A percentile compares a stretch with the other conserved stretches of the same genome.
Evolutionary conservation across 2,797 vertebrate genomes (phyloP).

Genomic region (Diplodus puntazzo): DNA sequence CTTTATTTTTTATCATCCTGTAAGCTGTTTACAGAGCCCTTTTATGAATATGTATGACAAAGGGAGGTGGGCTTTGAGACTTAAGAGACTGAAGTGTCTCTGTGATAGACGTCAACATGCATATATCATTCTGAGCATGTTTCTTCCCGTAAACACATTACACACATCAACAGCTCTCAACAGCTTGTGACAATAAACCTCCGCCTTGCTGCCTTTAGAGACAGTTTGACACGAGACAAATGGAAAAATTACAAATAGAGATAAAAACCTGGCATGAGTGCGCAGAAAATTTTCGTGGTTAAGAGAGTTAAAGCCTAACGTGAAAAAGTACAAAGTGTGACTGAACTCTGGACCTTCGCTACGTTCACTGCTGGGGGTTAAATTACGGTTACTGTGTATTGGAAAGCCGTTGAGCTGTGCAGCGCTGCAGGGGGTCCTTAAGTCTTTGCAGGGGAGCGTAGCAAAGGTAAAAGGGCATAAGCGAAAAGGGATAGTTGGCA

Average conservation of each 20-base stretch:
- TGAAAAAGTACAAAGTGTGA: constrained; percentile 27
- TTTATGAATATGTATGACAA: too few species aligned
- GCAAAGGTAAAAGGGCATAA: constrained; percentile 51
- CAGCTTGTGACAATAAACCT: constrained; percentile 21
- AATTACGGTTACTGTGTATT: constrained; percentile 47
- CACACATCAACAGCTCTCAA: constrained; percentile 15
- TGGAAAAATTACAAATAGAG: not conserved
- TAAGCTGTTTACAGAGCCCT: too few species aligned
- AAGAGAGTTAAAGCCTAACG: constrained; percentile 18
- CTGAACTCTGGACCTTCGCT: constrained; percentile 61
- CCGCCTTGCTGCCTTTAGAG: not conserved
- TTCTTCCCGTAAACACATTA: constrained; percentile 2
- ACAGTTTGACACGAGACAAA: constrained; percentile 13
- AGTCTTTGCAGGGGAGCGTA: constrained; percentile 67
- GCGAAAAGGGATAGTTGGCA: constrained; percentile 58
- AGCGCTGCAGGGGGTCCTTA: constrained; percentile 68
- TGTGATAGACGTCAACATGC: constrained; percentile 2
- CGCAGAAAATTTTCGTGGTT: constrained; percentile 3
- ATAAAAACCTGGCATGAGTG: constrained; percentile 6
- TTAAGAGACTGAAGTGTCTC: not conserved
- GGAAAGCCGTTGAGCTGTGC: constrained; percentile 48
- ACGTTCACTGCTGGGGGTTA: constrained; percentile 36
- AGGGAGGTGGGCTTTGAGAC: not conserved
- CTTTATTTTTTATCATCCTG: not conserved
- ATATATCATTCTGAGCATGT: not conserved